These are phyloP conservation scores for Phyllostomus hastatus DNA, from an alignment of 2,113 vertebrate genomes.

Conservation along the genomic window DNA sequence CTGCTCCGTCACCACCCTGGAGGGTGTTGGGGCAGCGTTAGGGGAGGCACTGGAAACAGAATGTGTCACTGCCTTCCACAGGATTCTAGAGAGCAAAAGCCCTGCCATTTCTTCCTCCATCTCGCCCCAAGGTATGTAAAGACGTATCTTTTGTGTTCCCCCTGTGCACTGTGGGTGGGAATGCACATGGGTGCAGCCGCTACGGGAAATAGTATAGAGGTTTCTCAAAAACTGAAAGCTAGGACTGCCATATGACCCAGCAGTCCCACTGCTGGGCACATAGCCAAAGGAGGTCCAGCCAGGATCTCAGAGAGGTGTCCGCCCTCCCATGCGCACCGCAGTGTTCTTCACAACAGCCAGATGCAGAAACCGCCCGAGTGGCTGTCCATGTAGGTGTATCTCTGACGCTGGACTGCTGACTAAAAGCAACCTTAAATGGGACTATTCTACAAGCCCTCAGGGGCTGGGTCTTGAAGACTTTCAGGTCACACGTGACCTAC, in stretches of 20 bases:
- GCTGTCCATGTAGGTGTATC: background rate
- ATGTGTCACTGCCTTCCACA: fast-evolving
- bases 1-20: too few species aligned
- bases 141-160: background rate
- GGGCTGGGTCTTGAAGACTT: background rate
- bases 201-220: background rate
- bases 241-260: background rate
- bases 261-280: background rate
- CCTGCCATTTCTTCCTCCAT: background rate
- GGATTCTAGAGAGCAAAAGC: background rate
- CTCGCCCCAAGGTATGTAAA: background rate
- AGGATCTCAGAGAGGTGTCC: background rate
- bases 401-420: background rate
- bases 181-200: background rate
- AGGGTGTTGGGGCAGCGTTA: background rate
- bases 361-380: background rate
- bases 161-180: background rate
- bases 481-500: background rate
- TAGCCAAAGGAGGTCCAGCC: background rate
- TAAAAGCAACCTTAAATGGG: background rate
- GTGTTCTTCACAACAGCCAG: background rate
- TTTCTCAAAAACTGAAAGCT: background rate
- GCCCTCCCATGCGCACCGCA: background rate
- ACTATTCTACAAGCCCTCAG: background rate
- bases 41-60: background rate